phyloP scores from a whole-genome alignment of 2,888 invertebrate genomes.

The Xestia c-nigrum region DNA sequence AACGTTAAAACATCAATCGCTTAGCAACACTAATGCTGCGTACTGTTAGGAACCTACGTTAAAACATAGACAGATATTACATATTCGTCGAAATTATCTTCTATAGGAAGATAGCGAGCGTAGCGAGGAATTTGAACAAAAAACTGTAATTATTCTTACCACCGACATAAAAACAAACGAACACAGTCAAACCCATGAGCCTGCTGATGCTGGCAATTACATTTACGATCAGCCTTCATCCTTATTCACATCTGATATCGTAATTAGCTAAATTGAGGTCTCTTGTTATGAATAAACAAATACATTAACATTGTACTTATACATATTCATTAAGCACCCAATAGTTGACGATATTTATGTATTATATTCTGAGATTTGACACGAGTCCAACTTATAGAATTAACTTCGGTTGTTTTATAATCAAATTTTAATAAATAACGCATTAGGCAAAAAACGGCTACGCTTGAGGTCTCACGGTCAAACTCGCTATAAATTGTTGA shows the following conservation, averaged over 20 bases:
- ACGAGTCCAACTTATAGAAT: conserved; percentile 79
- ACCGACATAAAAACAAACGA: conserved; percentile 42
- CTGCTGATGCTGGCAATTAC: conserved; percentile 52
- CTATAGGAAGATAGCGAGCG: no score
- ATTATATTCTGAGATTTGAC: conserved; percentile 80
- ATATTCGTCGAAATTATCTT: conserved; percentile 2
- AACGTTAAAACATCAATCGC: conserved; percentile 57
- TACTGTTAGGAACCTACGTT: conserved; percentile 13
- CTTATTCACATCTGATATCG: conserved; percentile 70
- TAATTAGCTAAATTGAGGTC: conserved; percentile 78
- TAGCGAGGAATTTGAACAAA: conserved; percentile 35
- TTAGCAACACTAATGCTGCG: conserved; percentile 44
- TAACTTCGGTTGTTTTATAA: conserved; percentile 84
- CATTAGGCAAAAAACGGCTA: conserved; percentile 88
- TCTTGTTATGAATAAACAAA: conserved; percentile 77
- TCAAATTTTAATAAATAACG: conserved; percentile 89
- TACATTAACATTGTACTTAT: conserved; percentile 74
- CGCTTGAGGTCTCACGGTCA: conserved; percentile 89
- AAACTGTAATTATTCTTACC: conserved; percentile 41
- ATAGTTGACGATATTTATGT: conserved; percentile 79
- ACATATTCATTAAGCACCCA: conserved; percentile 81
- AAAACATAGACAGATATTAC: neutral
- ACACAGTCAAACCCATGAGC: conserved; percentile 35
- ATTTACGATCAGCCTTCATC: conserved; percentile 67
- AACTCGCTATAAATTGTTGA: conserved; percentile 88